A percentile compares a stretch with the other conserved stretches of the same genome.
phyloP scores from a whole-genome alignment of 53 echinoderm and acorn worm genomes.

The Henricia sp. region DNA sequence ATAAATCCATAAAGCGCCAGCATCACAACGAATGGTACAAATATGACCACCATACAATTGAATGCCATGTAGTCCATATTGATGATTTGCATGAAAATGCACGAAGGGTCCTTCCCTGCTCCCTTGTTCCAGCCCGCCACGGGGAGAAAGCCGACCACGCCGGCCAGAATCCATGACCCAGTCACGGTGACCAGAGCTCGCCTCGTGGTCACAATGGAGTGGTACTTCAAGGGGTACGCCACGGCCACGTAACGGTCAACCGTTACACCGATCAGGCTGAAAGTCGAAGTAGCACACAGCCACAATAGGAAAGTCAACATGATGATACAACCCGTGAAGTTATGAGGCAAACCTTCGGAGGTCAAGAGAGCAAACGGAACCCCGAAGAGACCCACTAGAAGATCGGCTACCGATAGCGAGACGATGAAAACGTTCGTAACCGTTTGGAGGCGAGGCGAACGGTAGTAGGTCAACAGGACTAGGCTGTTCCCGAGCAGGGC shows the following conservation, averaged over 20 bases:
- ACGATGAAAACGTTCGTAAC: slow-evolving; percentile 85
- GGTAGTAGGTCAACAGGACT: slow-evolving; percentile 67
- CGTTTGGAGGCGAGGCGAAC: slow-evolving; percentile 69
- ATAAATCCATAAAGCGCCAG: slow-evolving; percentile 77
- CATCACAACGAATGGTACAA: slow-evolving; percentile 76
- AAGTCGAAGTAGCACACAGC: slow-evolving; percentile 81
- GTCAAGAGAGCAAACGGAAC: slow-evolving; percentile 84
- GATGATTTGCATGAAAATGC: slow-evolving; percentile 74
- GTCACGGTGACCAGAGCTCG: slow-evolving; percentile 66
- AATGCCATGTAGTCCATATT: slow-evolving; percentile 80
- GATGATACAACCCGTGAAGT: slow-evolving; percentile 76
- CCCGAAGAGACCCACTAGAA: slow-evolving; percentile 75
- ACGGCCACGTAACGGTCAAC: slow-evolving; percentile 84
- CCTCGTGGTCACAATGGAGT: slow-evolving; percentile 61
- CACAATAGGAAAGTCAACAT: slow-evolving; percentile 84
- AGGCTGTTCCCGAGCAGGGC: slow-evolving; percentile 77
- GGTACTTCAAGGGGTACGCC: slow-evolving; percentile 75
- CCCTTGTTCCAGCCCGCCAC: slow-evolving; percentile 80
- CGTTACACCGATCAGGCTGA: slow-evolving; percentile 81
- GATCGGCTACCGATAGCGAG: slow-evolving; percentile 78
- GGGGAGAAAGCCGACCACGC: slow-evolving; percentile 80
- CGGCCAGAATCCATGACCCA: slow-evolving; percentile 77
- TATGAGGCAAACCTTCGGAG: slow-evolving; percentile 61
- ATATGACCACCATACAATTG: slow-evolving; percentile 77
- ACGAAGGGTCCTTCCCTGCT: slow-evolving; percentile 26